A percentile compares a stretch with the other conserved stretches of the same genome.
Evolutionary conservation across 2,113 vertebrate species (phyloP).

Genomic region (Tachycineta bicolor): DNA sequence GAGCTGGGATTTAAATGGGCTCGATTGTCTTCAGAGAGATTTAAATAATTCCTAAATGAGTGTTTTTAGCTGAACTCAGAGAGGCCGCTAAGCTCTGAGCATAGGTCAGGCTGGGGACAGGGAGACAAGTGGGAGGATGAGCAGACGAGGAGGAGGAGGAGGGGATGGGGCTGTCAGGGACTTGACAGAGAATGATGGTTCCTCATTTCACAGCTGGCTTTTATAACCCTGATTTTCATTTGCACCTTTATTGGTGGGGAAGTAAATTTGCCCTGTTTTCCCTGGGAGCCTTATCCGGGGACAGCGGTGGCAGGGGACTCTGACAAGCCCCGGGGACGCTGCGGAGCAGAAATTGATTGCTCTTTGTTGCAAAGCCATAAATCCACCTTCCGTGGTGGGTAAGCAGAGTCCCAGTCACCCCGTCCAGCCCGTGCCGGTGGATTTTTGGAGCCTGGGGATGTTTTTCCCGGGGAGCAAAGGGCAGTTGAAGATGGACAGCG

Average conservation of each 20-base stretch:
- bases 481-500: background rate
- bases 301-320: background rate
- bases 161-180: background rate
- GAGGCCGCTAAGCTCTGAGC: slow-evolving; percentile 17
- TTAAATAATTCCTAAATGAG: slow-evolving; percentile 43
- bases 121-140: background rate
- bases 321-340: background rate
- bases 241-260: background rate
- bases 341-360: slow-evolving; percentile 22
- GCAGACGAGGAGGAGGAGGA: background rate
- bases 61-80: background rate
- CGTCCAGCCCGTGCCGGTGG: background rate
- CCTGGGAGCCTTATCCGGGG: background rate
- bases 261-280: background rate
- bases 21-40: slow-evolving; percentile 47
- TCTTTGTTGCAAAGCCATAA: slow-evolving; percentile 23
- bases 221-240: background rate
- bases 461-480: background rate
- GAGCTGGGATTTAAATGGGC: slow-evolving; percentile 44
- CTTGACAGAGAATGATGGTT: background rate
- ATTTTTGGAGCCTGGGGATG: background rate
- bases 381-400: background rate
- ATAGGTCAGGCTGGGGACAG: slow-evolving; percentile 6
- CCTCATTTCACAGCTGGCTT: background rate
- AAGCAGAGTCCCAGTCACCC: background rate